These are phyloP conservation scores for Orussus abietinus DNA, from an alignment of 1,140 invertebrate species.

Conservation along the genomic window DNA sequence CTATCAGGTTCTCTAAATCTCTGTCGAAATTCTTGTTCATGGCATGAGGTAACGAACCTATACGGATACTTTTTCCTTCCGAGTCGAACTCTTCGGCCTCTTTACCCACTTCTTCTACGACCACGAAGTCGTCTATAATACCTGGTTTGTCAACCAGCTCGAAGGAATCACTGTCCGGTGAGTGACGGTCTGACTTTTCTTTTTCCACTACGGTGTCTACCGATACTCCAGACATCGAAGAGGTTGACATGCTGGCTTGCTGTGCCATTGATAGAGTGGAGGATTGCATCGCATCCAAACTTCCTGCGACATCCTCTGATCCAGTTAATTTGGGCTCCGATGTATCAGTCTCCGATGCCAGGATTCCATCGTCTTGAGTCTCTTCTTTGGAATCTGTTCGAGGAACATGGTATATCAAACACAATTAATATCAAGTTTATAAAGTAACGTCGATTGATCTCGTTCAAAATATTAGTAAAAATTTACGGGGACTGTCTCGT, in stretches of 20 bases:
- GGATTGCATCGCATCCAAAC: slow-evolving; percentile 10
- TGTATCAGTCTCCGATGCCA: slow-evolving; percentile 17
- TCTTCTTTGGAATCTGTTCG: too few relatives aligned
- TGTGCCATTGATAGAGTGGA: slow-evolving; percentile 16
- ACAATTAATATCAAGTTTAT: too few relatives aligned
- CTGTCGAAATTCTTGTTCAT: slow-evolving; percentile 65
- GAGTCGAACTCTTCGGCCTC: slow-evolving; percentile 75
- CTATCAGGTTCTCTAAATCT: slow-evolving; percentile 68
- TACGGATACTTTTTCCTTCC: slow-evolving; percentile 75
- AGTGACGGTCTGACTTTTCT: slow-evolving; percentile 59
- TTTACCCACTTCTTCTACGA: slow-evolving; percentile 80
- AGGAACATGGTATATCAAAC: too few relatives aligned
- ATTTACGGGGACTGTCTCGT: too few relatives aligned
- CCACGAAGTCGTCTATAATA: slow-evolving; percentile 80
- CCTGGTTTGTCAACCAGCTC: slow-evolving; percentile 82
- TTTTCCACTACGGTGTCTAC: slow-evolving; percentile 51
- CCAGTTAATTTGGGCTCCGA: slow-evolving; percentile 22
- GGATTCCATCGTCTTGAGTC: slow-evolving; percentile 15
- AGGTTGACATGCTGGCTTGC: slow-evolving; percentile 48
- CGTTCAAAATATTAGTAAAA: too few relatives aligned
- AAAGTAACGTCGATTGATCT: too few relatives aligned
- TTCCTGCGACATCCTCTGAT: slow-evolving; percentile 26
- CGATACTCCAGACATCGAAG: slow-evolving; percentile 46
- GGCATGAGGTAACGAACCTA: slow-evolving; percentile 41
- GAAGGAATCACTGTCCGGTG: slow-evolving; percentile 84